These are phyloP conservation scores for Gadus chalcogrammus DNA, from an alignment of 2,113 vertebrate genomes.

Conservation along the genomic window DNA sequence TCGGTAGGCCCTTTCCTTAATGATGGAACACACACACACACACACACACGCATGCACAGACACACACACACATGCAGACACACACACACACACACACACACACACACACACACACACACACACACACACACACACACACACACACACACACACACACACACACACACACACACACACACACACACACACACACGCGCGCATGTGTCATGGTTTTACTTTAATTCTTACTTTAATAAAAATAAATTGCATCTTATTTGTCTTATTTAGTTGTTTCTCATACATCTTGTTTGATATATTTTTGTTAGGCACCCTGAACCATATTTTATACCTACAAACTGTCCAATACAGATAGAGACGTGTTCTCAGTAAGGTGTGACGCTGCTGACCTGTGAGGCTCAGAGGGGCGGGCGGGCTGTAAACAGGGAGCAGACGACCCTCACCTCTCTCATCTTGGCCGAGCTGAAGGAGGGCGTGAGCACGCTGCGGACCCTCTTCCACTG, in stretches of 20 bases:
- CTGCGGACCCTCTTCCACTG: conserved; percentile 84
- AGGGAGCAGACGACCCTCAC: conserved; percentile 63
- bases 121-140: background rate
- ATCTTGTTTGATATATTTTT: too few species aligned
- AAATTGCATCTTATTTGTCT: too few species aligned
- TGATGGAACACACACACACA: background rate
- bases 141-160: background rate
- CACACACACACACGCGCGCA: too few species aligned
- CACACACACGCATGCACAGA: background rate
- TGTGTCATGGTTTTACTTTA: too few species aligned
- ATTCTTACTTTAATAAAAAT: too few species aligned
- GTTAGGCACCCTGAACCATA: too few species aligned
- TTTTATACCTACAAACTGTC: too few species aligned
- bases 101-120: background rate
- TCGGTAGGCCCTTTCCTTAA: background rate
- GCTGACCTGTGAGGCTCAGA: background rate
- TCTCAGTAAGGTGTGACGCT: too few species aligned
- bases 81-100: too few species aligned
- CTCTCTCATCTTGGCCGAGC: conserved; percentile 80
- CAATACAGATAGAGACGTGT: too few species aligned
- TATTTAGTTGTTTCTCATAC: too few species aligned
- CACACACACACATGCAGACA: too few species aligned
- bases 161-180: background rate
- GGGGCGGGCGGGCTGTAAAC: background rate
- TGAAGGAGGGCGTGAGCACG: conserved; percentile 82